Evolutionary conservation across 2,113 vertebrate species (phyloP), one percentile per base, ranked within the genome.

Genomic region (Podarcis cretensis): DNA sequence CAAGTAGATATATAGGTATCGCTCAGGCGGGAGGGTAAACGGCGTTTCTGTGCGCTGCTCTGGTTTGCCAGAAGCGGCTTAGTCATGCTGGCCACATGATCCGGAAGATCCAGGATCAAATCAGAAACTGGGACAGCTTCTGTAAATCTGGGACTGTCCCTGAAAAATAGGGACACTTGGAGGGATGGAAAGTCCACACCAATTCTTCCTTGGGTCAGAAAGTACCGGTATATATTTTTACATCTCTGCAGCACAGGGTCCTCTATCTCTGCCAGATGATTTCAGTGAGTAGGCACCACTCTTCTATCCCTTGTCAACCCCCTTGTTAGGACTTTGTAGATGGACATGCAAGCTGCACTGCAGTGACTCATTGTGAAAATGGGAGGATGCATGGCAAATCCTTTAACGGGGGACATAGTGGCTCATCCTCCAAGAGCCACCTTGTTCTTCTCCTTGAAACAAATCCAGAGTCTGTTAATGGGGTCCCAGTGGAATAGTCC

Each of bases 381-480:
- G 37, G 59, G 30, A 54, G 27, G 76, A 54, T 35, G 23, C 59
- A 54, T 43, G 30, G 37, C 20, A 88, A 83, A 65, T 66, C 13
- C 21, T 83, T 75, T 88, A 81, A 76, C 32, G 12, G 57, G 48
- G 20, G 35, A 83, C 69, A 66, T 65, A 30, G 3, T 69, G 30
- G 23, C 48, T 68, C 63, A 13, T 48, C 81, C 59, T 84, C 74
- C 21, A 21, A 48, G 6, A 20, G 20, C 40, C 57, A 54, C 87
- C 83, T 89, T 85, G 37, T 32, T 86, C 43, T 81, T 86, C 57
- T 85, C 79, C 84, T 76, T 82, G 57, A 86, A 86, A 30, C 79
- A 86, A 86, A 83, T 69, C 59, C 40, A 5, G 12, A 69, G 23
- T 59, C 84, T 86, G 80, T 59, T 69, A 71, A 86, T 83, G 89